A percentile compares a stretch with the other conserved stretches of the same genome.
phyloP scores from a whole-genome alignment of 2,113 vertebrate species.

The Potamarius usumacintae region DNA sequence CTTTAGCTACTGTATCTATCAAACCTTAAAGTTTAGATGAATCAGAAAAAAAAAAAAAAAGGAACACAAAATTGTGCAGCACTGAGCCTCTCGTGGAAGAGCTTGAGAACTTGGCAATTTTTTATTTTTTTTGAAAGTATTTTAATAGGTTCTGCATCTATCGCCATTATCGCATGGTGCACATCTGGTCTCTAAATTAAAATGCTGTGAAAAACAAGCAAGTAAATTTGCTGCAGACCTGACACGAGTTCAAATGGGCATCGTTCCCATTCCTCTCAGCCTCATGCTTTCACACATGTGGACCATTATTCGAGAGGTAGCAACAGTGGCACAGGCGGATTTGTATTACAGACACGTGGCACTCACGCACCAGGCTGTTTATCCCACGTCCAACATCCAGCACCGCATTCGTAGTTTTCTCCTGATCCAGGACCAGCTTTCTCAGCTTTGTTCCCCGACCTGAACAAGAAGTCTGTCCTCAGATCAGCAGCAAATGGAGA shows the following conservation, averaged over 20 bases:
- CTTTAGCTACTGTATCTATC: neutral
- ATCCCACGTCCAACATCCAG: neutral
- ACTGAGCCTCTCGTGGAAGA: neutral
- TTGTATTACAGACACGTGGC: constrained; percentile 64
- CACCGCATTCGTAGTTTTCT: neutral
- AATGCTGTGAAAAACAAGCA: constrained; percentile 68
- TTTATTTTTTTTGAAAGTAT: constrained; percentile 54
- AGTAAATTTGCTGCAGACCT: constrained; percentile 75
- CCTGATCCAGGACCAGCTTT: constrained; percentile 18
- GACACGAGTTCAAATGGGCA: constrained; percentile 74
- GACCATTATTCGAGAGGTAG: constrained; percentile 53
- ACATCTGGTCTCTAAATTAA: constrained; percentile 77
- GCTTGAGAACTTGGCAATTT: neutral
- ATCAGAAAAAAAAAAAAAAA: no score
- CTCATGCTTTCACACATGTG: constrained; percentile 62
- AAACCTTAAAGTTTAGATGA: neutral
- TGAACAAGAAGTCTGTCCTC: neutral
- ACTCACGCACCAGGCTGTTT: neutral
- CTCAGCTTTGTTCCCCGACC: neutral
- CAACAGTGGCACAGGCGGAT: constrained; percentile 66
- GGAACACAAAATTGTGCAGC: neutral
- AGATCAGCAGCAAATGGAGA: neutral
- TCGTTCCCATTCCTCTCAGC: constrained; percentile 62
- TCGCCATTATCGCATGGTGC: constrained; percentile 65
- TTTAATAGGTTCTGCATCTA: constrained; percentile 69